Evolutionary conservation across 2,113 vertebrate species (phyloP).

Genomic region (Grammomys dolichurus): DNA sequence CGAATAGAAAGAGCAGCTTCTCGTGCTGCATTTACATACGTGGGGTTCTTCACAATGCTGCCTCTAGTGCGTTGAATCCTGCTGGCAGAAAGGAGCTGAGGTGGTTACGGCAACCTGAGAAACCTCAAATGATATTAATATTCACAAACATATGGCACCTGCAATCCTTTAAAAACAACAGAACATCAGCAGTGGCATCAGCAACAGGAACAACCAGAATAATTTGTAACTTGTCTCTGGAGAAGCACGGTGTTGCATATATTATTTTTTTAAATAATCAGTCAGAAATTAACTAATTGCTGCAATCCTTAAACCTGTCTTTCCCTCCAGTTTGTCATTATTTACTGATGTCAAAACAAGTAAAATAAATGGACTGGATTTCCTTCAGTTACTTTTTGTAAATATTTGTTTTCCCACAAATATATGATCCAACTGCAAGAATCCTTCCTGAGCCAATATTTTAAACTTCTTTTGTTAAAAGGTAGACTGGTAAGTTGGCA

Average conservation of each 20-base stretch:
- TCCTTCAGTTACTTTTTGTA: conserved; percentile 32
- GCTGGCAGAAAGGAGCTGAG: neutral
- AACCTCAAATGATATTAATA: conserved; percentile 50
- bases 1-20: neutral
- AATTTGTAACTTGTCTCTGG: conserved; percentile 67
- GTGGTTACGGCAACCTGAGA: conserved; percentile 54
- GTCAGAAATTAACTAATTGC: conserved; percentile 74
- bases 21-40: neutral
- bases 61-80: neutral
- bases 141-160: conserved; percentile 55
- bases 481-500: too few relatives aligned
- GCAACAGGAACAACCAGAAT: neutral
- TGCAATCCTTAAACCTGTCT: conserved; percentile 59
- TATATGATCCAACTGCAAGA: neutral
- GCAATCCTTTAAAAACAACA: conserved; percentile 27
- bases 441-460: neutral
- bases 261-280: conserved; percentile 70
- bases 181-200: neutral
- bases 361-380: conserved; percentile 64
- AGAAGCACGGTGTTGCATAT: neutral
- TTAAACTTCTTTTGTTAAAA: neutral
- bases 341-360: conserved; percentile 69
- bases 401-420: conserved; percentile 19
- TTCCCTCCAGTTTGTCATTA: conserved; percentile 62
- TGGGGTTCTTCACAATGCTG: neutral